These are phyloP conservation scores for Listrodromus nycthemerus DNA, from an alignment of 2,888 invertebrate species.

Conservation along the genomic window DNA sequence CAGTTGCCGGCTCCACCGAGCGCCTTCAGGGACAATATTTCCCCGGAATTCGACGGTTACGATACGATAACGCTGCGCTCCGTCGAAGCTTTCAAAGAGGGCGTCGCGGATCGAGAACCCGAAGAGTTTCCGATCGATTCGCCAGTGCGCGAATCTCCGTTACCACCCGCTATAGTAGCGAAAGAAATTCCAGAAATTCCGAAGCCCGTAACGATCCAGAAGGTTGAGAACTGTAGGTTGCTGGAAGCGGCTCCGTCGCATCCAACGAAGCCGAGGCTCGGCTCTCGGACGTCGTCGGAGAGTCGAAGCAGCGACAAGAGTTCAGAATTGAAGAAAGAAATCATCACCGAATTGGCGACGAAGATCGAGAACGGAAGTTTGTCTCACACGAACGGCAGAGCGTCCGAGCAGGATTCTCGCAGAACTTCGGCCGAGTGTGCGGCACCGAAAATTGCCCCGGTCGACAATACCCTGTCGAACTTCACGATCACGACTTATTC, in stretches of 20 bases:
- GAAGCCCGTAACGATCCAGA: neutral
- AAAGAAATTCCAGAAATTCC: slow-evolving; percentile 21
- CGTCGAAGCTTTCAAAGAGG: slow-evolving; percentile 70
- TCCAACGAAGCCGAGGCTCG: slow-evolving; percentile 33
- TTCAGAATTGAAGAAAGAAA: slow-evolving; percentile 73
- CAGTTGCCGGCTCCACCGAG: slow-evolving; percentile 87
- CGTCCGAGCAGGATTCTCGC: slow-evolving; percentile 64
- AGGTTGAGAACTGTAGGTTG: neutral
- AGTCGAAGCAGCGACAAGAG: slow-evolving; percentile 42
- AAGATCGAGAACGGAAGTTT: slow-evolving; percentile 75
- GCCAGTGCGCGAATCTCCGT: slow-evolving; percentile 17
- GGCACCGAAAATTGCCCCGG: slow-evolving; percentile 77
- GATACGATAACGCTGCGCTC: slow-evolving; percentile 72
- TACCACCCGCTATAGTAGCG: slow-evolving; percentile 1
- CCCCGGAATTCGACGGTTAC: slow-evolving; percentile 72
- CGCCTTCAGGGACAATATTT: slow-evolving; percentile 85
- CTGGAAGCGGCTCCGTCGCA: neutral
- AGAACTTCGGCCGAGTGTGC: slow-evolving; percentile 60
- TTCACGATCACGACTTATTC: slow-evolving; percentile 82
- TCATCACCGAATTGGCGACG: slow-evolving; percentile 78
- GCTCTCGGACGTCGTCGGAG: slow-evolving; percentile 43
- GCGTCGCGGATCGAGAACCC: slow-evolving; percentile 33
- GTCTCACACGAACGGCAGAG: slow-evolving; percentile 57
- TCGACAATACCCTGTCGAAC: slow-evolving; percentile 80
- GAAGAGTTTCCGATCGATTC: slow-evolving; percentile 25